Percentiles rank a stretch among this genome's conserved stretches.
These are phyloP conservation scores for Brachionus koreanus DNA, from an alignment of 1,140 invertebrate species.

Conservation along the genomic window DNA sequence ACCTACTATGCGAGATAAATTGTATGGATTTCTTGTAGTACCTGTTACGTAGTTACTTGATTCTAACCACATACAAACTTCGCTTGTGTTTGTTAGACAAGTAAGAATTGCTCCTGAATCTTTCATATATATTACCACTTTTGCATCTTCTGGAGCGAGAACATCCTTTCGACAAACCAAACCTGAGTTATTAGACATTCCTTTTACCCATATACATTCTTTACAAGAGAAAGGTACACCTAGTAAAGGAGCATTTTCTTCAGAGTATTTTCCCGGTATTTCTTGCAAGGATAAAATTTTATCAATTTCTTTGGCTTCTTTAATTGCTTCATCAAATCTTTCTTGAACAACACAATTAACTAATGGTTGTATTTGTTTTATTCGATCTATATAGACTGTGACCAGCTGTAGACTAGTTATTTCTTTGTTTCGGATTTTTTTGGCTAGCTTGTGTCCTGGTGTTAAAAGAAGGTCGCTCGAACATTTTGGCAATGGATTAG, in stretches of 20 bases:
- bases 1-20: constrained; percentile 59
- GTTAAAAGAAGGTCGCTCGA: neutral
- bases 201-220: constrained; percentile 47
- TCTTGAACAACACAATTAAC: constrained; percentile 52
- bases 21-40: constrained; percentile 79
- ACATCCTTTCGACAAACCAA: constrained; percentile 62
- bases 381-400: constrained; percentile 50
- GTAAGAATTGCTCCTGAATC: constrained; percentile 73
- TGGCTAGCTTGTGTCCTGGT: constrained; percentile 22
- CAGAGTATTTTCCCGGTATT: constrained; percentile 40
- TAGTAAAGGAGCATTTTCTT: constrained; percentile 52
- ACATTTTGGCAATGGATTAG: constrained; percentile 22
- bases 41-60: constrained; percentile 82
- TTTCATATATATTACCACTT: constrained; percentile 64
- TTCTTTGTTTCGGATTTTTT: constrained; percentile 45
- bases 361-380: constrained; percentile 50
- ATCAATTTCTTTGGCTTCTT: constrained; percentile 52
- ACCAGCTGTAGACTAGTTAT: constrained; percentile 52
- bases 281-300: constrained; percentile 46
- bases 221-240: constrained; percentile 57
- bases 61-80: constrained; percentile 73
- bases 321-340: constrained; percentile 51
- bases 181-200: constrained; percentile 59
- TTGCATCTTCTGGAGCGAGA: constrained; percentile 66
- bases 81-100: constrained; percentile 76